Base-by-base conservation (phyloP, 2,888 invertebrate genomes). In the Sesia apiformis region DNA sequence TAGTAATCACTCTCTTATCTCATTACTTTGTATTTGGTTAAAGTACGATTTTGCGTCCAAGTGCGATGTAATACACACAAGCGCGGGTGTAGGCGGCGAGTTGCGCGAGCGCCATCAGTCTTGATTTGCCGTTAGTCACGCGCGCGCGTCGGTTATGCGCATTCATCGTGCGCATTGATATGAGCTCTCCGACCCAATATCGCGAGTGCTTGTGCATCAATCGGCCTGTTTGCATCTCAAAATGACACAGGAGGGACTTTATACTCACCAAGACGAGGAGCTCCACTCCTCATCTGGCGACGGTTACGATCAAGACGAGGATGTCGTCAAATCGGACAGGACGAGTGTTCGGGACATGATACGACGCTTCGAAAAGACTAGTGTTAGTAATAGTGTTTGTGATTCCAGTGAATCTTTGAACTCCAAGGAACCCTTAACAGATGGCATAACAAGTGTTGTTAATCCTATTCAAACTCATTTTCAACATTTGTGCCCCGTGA, bases 301-400 rank as follows among this genome's bases (percentile, higher is more conserved):
- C 53, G 77, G 78, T 52, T 85, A 84, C 56, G 83, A 81, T 60
- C 23, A 23, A 23, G 87, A 87, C 55, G 78, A 81, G 61, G 76
- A 81, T 63, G 72, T 80, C 58, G 72, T 81, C 59, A 78, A 81
- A 63, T 78, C 77, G 59, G 80, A 85, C 61, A 82, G 79, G 58
- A 68, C 77, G 56, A 81, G 77, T 60, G 89, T 89, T 61, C 82
- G 72, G 70, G 84, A 85, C 63, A 88, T 89, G 80, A 84, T 89
- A 62, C 67, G 82, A 55, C 84, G 86, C 53, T 89, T 89, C 59
- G 89, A 89, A 76, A 79, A 69, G 60, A 77, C 81, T 55, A 75
- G 76, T 55, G 60, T 78, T 56, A 72, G 62, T 57, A 61, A 78
- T 56, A 72, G 62, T 57, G 67, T 76, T 53, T 73, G 80, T 58